Evolutionary conservation across 2,888 invertebrate genomes (phyloP), one percentile per base, ranked within the genome.

Genomic region (Nomada hirtipes): DNA sequence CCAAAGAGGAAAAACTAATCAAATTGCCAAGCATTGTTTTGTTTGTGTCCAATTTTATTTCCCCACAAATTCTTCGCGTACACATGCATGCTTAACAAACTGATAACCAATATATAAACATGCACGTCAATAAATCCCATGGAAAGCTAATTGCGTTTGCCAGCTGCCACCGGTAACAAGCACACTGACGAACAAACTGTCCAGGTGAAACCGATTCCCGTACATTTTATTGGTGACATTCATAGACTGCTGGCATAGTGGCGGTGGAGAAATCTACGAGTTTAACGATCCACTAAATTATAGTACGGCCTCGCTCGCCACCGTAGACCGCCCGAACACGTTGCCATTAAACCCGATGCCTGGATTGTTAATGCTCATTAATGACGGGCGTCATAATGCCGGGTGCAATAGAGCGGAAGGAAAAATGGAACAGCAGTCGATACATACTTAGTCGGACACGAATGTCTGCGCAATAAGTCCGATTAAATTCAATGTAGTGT

Each of bases 221-320:
- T 11, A 18, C n/a, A 18, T 82, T 85, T 86, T 71, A 74, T 64
- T 20, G 42, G 29, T 20, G 70, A 75, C 61, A 53, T 61, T 83
- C 76, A 69, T 65, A 61, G 20, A 55, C 61, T 55, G 4, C 11
- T 26, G 18, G 29, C 44, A 20, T 18, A 29, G 15, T 15, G 78
- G 13, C 68, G 15, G 53, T 63, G 47, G 73, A 70, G 79, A 87
- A 81, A 87, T 80, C 69, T 79, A 61, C 65, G 44, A 55, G 65
- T 75, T 86, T 73, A 86, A 85, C 87, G 83, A 79, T 71, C 71
- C 78, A 72, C 63, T 83, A 82, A 85, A 87, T 83, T 85, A 85
- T 83, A 74, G 59, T 75, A 59, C 61, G 36, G 52, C 26, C 55
- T 59, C 42, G 60, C 63, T 72, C 61, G 60, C 63, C 26, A n/a